Percentiles rank a stretch among this genome's conserved stretches.
These are phyloP conservation scores for Rhipidura dahli DNA, from an alignment of 2,113 vertebrate species.

Conservation along the genomic window DNA sequence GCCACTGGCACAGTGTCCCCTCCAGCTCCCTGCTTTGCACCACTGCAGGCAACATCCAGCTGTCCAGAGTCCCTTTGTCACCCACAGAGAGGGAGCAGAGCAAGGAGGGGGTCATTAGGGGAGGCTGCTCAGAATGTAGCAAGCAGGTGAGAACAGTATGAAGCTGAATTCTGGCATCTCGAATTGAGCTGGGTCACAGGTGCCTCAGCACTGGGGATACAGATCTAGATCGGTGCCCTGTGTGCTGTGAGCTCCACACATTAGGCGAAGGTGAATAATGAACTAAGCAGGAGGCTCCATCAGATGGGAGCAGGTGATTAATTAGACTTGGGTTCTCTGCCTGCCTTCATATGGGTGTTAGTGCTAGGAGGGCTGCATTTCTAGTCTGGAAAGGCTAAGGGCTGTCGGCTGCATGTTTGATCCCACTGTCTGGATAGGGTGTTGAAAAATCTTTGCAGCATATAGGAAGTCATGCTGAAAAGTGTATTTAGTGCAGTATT, in stretches of 20 bases:
- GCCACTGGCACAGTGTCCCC: not conserved
- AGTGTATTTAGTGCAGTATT: not conserved
- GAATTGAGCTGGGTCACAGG: not conserved
- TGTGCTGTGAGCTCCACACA: not conserved
- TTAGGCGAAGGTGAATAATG: not conserved
- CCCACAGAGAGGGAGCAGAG: not conserved
- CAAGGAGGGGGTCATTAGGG: not conserved
- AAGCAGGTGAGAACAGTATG: not conserved
- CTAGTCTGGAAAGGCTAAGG: too few relatives aligned
- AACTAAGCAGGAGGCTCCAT: not conserved
- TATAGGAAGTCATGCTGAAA: not conserved
- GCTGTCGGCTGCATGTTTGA: not conserved
- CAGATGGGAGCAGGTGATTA: not conserved
- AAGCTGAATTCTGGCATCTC: not conserved
- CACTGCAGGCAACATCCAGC: not conserved
- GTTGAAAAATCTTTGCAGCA: not conserved
- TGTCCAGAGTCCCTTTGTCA: fast-evolving
- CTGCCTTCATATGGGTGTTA: not conserved
- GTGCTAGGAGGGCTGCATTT: not conserved
- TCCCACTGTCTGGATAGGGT: not conserved
- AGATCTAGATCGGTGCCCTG: not conserved
- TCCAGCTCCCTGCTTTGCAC: not conserved
- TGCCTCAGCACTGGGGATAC: not conserved
- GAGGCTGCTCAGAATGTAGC: not conserved
- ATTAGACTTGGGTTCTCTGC: not conserved